Conservation (phyloP, 1,140 invertebrate genomes). For the Gryllus bimaculatus region DNA sequence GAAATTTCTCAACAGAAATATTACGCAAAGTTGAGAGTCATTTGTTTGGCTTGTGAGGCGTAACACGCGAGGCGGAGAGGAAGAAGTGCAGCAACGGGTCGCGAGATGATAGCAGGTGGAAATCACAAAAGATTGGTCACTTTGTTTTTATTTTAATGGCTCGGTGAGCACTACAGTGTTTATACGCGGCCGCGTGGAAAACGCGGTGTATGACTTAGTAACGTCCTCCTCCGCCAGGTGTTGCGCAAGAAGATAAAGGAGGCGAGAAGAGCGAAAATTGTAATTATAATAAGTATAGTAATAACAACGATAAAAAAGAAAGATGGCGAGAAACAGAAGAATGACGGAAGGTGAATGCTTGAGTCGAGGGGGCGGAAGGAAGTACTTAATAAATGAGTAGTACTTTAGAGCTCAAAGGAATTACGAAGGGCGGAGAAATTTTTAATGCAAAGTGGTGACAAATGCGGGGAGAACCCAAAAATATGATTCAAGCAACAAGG, state of each 20-base stretch:
- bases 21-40: slow-evolving; percentile 4
- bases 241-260: background rate
- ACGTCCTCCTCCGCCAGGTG: background rate
- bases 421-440: background rate
- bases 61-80: background rate
- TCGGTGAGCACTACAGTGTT: too few relatives aligned
- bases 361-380: background rate
- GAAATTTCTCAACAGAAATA: slow-evolving; percentile 5
- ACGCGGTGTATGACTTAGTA: background rate
- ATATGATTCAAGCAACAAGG: background rate
- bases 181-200: background rate
- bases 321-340: background rate
- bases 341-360: background rate
- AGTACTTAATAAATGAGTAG: slow-evolving; percentile 1
- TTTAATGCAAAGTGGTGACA: background rate
- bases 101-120: background rate
- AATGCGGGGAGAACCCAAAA: background rate
- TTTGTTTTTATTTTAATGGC: slow-evolving; percentile 1
- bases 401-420: background rate
- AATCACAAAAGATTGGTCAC: slow-evolving; percentile 1
- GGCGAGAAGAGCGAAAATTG: background rate
- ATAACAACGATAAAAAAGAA: slow-evolving; percentile 6
- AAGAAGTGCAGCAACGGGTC: background rate
- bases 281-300: slow-evolving; percentile 6
- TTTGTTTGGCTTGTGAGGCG: slow-evolving; percentile 3